Evolutionary conservation across 2,797 vertebrate genomes (phyloP).

Genomic region (Galago senegalensis): DNA sequence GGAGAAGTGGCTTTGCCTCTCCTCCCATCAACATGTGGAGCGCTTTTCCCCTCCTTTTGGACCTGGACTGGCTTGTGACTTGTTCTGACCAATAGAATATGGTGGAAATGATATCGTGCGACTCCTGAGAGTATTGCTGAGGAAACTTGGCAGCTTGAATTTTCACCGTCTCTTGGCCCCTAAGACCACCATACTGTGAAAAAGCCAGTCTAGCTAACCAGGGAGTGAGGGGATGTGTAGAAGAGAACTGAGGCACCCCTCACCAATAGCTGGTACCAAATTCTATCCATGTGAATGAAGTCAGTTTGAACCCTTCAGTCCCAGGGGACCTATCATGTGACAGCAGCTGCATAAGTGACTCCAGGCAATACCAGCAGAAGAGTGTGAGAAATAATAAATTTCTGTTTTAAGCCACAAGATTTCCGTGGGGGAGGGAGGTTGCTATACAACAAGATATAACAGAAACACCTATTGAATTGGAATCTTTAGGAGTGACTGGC

Average conservation of each 20-base stretch:
- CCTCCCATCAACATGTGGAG: background rate
- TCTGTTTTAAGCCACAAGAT: background rate
- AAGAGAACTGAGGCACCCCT: background rate
- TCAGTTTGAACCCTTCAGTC: background rate
- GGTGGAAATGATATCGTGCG: background rate
- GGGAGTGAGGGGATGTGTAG: background rate
- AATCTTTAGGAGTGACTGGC: background rate
- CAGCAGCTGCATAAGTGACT: background rate
- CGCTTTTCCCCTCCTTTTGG: background rate
- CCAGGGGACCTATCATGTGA: background rate
- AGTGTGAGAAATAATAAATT: background rate
- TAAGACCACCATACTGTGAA: background rate
- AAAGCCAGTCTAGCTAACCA: background rate
- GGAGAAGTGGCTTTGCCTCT: background rate
- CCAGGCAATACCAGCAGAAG: background rate
- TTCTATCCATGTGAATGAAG: background rate
- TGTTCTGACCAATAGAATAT: background rate
- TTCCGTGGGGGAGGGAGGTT: background rate
- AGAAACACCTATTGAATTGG: background rate
- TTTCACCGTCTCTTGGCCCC: background rate
- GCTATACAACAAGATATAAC: background rate
- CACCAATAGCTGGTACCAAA: background rate
- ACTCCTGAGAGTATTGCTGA: background rate
- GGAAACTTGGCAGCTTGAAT: background rate
- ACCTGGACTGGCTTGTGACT: background rate